phyloP scores from a whole-genome alignment of 2,113 vertebrate genomes.

The Pteropus alecto region DNA sequence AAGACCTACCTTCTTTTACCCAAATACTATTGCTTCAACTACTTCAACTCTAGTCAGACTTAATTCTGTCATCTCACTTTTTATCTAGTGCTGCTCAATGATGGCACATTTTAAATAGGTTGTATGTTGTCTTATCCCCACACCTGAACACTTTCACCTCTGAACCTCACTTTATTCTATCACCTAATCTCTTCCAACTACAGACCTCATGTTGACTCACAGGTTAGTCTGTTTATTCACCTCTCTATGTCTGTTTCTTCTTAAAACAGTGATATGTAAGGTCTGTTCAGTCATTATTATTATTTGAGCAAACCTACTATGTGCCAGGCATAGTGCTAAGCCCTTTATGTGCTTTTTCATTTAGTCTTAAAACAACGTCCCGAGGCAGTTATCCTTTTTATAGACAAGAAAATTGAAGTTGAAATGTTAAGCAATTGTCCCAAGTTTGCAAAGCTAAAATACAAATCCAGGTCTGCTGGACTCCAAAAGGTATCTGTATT shows the following conservation, averaged over 20 bases:
- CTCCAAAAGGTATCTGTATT: conserved; percentile 4
- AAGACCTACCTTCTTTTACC: background rate
- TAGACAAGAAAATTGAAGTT: background rate
- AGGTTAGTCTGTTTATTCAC: background rate
- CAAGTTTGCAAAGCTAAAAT: conserved; percentile 38
- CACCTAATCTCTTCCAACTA: background rate
- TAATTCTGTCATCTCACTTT: conserved; percentile 10
- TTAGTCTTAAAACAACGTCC: conserved; percentile 22
- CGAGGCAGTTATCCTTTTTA: background rate
- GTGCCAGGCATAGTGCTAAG: background rate
- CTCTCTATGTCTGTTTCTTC: background rate
- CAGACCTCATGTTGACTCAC: background rate
- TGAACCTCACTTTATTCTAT: conserved; percentile 35
- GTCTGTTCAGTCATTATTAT: background rate
- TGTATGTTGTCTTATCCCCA: conserved; percentile 9
- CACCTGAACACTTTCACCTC: conserved; percentile 16
- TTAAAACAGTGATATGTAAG: background rate
- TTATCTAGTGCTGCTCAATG: conserved; percentile 29
- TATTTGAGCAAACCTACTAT: conserved; percentile 25
- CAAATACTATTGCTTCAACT: background rate
- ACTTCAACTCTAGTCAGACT: background rate
- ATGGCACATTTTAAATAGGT: background rate
- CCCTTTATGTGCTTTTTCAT: background rate
- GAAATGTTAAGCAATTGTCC: conserved; percentile 13
- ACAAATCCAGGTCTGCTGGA: background rate